Percentiles rank a stretch among this genome's conserved stretches.
phyloP scores from a whole-genome alignment of 2,888 invertebrate species.

The Enchytraeus crypticus region DNA sequence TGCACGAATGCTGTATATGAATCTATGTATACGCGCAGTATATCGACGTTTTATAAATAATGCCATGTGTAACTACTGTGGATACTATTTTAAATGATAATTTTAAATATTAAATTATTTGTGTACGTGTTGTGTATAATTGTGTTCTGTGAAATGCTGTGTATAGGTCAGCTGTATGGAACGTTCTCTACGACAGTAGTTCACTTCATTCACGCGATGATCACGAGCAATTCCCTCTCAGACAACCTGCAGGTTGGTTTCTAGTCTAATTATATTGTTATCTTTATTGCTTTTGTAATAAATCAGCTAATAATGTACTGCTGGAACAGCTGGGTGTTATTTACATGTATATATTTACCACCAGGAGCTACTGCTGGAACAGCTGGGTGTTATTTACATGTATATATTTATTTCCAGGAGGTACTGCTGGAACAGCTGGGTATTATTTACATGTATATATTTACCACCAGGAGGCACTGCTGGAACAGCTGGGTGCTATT shows the following conservation, averaged over 20 bases:
- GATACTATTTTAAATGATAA: no score
- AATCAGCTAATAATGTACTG: not conserved
- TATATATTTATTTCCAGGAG: constrained; percentile 7
- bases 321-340: no score
- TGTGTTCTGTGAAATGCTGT: no score
- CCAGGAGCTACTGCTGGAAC: constrained; percentile 4
- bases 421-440: constrained; percentile 8
- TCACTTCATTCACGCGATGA: constrained; percentile 69
- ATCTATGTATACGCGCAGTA: no score
- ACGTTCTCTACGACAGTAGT: constrained; percentile 68
- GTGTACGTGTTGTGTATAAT: no score
- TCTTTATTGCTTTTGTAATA: not conserved
- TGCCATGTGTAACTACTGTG: no score
- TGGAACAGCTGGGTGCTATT: not conserved
- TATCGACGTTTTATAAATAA: no score
- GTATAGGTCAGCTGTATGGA: constrained; percentile 6
- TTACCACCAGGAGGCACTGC: constrained; percentile 51
- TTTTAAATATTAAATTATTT: no score
- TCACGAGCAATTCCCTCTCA: constrained; percentile 63
- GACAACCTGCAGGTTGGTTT: constrained; percentile 55
- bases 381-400: no score
- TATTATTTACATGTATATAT: not conserved
- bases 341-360: not conserved
- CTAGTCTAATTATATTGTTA: not conserved
- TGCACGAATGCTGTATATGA: no score